Base-by-base conservation (phyloP, 1,140 invertebrate genomes). In the Drosophila seguyi region DNA sequence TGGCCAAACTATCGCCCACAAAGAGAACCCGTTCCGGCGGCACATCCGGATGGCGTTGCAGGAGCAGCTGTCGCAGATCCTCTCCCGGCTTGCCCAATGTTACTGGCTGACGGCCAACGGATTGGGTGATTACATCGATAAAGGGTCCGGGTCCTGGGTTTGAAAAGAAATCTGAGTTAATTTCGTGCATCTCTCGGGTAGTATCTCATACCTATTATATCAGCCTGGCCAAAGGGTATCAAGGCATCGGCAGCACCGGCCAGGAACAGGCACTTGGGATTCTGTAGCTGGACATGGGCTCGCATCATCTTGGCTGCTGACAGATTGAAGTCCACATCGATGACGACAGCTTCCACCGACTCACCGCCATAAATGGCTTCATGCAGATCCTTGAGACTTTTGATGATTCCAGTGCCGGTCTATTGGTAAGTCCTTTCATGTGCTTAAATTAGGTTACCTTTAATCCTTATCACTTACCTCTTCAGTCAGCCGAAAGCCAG, bases 1-100 rank as follows among this genome's bases (percentile, higher is more conserved):
- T 93, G 31, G 93, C 91, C 22, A 94, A 94, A 92, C 94, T 94
- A 45, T 95, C 95, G 20, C 95, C 95, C 65, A 95, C 93, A 50
- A 95, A 95, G 16, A 95, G 92, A 8, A 95, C 94, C 63, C 94
- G 93, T 31, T 81, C 84, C 0, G 94, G 91, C 60, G 95, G 88
- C 1, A 82, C 91, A 10, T 94, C 79, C 0, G 93, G 86, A 25
- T 93, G 94, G 4, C 92, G 91, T 4, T 92, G 20, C 4, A 91
- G 62, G 16, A 94, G 42, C 5, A 92, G 77, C 44, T 92, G 63
- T 34, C 93, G 93, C 20, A 95, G 90, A 29, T 83, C 68, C 52
- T 92, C 76, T 0, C 94, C 94, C 0, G 95, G 95, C 65, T 95
- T 95, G 0, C 93, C 94, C 52, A 94, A 90, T 7, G 84, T 59